These are phyloP conservation scores for Australoheros facetus DNA, from an alignment of 2,797 vertebrate species.

Conservation along the genomic window DNA sequence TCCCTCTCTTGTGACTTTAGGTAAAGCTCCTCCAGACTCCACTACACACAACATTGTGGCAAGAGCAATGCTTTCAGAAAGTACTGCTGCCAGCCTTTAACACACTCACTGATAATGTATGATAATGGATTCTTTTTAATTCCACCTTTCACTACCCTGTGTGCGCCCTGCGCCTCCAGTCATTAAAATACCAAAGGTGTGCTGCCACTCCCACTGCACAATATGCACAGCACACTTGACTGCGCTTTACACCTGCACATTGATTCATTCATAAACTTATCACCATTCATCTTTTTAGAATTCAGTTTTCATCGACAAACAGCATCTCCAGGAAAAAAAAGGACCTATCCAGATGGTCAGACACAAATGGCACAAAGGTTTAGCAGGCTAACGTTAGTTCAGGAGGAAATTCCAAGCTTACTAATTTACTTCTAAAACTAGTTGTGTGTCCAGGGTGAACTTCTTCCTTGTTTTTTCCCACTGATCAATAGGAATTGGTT, in stretches of 20 bases:
- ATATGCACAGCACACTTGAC: constrained; percentile 18
- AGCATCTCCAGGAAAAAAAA: not conserved
- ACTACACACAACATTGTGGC: constrained; percentile 13
- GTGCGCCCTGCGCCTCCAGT: constrained; percentile 21
- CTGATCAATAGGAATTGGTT: constrained; percentile 73
- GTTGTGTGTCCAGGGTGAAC: constrained; percentile 36
- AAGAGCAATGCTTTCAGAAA: constrained; percentile 47
- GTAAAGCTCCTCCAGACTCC: constrained; percentile 20
- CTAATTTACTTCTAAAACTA: constrained; percentile 42
- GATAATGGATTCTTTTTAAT: constrained; percentile 64
- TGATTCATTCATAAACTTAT: constrained; percentile 39
- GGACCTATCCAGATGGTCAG: not conserved
- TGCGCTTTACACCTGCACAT: constrained; percentile 18
- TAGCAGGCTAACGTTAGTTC: constrained; percentile 1
- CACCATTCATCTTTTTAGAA: constrained; percentile 1
- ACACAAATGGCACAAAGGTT: not conserved
- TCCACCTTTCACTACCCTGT: constrained; percentile 45
- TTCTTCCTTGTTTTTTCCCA: constrained; percentile 56
- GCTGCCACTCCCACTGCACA: constrained; percentile 33
- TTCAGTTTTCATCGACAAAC: constrained; percentile 17
- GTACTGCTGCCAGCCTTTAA: constrained; percentile 39
- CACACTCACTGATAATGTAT: constrained; percentile 56
- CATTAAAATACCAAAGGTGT: constrained; percentile 49
- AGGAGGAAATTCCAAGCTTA: constrained; percentile 27
- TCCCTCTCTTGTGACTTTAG: constrained; percentile 6